phyloP scores from a whole-genome alignment of 2,888 invertebrate species.

The Drosophila planitibia region DNA sequence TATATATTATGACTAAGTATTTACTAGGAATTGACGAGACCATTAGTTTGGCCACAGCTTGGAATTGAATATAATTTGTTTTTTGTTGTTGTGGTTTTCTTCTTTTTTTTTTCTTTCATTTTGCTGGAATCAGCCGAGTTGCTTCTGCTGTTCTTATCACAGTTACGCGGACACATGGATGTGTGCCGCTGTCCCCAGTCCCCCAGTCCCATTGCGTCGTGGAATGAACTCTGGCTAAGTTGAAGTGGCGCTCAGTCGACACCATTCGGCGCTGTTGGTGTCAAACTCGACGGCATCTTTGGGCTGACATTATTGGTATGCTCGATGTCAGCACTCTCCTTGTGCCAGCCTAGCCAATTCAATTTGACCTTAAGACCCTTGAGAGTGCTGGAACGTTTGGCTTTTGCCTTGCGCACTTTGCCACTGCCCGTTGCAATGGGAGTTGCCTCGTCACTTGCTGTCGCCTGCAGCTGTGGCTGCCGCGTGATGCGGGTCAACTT shows the following conservation, averaged over 20 bases:
- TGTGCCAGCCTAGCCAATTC: constrained; percentile 71
- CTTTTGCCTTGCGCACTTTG: constrained; percentile 70
- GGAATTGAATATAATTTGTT: constrained; percentile 55
- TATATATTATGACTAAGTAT: constrained; percentile 42
- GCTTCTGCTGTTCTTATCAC: constrained; percentile 69
- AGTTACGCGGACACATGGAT: constrained; percentile 54
- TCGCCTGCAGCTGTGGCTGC: constrained; percentile 26
- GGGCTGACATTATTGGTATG: constrained; percentile 26
- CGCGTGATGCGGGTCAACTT: constrained; percentile 78
- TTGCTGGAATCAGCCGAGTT: constrained; percentile 52
- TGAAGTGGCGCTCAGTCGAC: constrained; percentile 52
- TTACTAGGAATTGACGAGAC: constrained; percentile 52
- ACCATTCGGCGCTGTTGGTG: constrained; percentile 39
- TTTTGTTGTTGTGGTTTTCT: constrained; percentile 6
- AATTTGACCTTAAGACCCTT: constrained; percentile 64
- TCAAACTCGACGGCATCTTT: constrained; percentile 37
- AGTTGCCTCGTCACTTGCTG: constrained; percentile 16
- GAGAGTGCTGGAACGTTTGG: constrained; percentile 55
- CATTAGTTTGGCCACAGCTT: constrained; percentile 62
- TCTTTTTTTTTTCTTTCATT: neutral
- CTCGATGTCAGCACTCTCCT: constrained; percentile 24
- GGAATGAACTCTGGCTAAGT: constrained; percentile 40
- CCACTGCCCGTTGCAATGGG: constrained; percentile 44
- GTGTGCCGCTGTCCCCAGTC: neutral
- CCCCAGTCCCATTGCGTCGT: constrained; percentile 9